Base-by-base conservation (phyloP, 92 coral and sea anemone species). In the Virgularia gustaviana region DNA sequence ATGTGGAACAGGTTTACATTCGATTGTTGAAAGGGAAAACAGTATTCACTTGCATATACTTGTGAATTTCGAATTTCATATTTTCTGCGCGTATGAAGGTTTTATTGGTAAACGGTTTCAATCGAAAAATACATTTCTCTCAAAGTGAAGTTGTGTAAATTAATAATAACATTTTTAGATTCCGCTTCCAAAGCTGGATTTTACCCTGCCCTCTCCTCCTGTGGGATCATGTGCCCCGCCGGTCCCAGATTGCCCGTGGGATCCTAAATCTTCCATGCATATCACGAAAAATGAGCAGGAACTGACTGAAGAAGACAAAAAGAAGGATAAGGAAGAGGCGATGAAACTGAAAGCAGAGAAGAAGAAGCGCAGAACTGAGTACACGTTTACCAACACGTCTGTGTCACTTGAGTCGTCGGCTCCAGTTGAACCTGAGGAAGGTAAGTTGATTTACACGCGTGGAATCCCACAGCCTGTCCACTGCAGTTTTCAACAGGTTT, bases 161-260 rank as follows among this genome's bases (percentile, higher is more conserved):
- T 15, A 24, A 3, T 27, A 38, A 24, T 31, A 32, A 32, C 30
- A 23, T 39, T 2, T 33, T 37, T 64, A 91, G 97, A 87, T 91
- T 16, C 97, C 97, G 45, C 98, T 91, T 20, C 96, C 98, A 18
- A 87, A 87, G 65, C 85, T 92, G 58, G 98, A 92, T 84, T 92
- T 92, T 61, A 92, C 98, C 66, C 89, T 89, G 33, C 98, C 98
- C 59, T 92, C 98, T 74, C 98, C 98, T n/a, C 72, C 90, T 16
- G 90, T 92, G 71, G 96, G 98, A 25, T 57, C 79, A 61, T 79
- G 86, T 36, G 82, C 89, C n/a, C 84, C 86, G 18, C 94, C 83
- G 52, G 94, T 88, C 24, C 98, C 98, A 33, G 98, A 92, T 61
- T 85, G 90, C 45, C 98, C 98, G 15, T 92, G 98, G 98, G 96